Conservation (phyloP, 2,113 vertebrate species). For the Colinus virginianus region DNA sequence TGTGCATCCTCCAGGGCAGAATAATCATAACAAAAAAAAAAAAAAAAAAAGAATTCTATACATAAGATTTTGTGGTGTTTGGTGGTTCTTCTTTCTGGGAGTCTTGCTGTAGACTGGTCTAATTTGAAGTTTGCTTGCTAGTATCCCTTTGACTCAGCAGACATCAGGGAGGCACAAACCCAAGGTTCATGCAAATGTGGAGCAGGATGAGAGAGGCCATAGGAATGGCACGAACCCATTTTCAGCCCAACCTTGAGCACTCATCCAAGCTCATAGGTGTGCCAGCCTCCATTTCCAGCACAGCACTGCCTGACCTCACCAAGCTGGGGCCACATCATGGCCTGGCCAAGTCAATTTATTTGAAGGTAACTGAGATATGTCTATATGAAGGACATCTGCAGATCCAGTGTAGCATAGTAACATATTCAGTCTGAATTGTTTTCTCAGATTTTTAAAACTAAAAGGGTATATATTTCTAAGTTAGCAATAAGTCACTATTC, state of each 20-base stretch:
- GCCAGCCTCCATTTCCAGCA: background rate
- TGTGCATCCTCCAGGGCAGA: background rate
- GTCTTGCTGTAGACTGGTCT: background rate
- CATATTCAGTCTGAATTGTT: background rate
- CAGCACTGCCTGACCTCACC: background rate
- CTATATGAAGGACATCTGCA: background rate
- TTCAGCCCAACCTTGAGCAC: background rate
- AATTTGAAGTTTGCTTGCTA: background rate
- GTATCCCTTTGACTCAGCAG: background rate
- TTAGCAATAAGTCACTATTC: background rate
- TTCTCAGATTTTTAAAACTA: background rate
- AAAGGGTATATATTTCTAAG: background rate
- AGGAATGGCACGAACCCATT: background rate
- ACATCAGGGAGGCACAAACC: background rate
- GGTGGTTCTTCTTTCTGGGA: background rate
- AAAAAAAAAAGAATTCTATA: background rate
- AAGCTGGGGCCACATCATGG: accelerated
- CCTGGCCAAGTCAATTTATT: background rate
- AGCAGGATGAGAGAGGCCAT: accelerated
- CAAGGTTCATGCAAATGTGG: accelerated
- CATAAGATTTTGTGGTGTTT: background rate
- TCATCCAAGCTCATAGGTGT: background rate
- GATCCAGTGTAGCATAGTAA: background rate
- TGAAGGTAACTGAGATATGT: background rate
- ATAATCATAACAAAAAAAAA: background rate